These are phyloP conservation scores for Therioaphis trifolii DNA, from an alignment of 2,888 invertebrate genomes.

Conservation along the genomic window DNA sequence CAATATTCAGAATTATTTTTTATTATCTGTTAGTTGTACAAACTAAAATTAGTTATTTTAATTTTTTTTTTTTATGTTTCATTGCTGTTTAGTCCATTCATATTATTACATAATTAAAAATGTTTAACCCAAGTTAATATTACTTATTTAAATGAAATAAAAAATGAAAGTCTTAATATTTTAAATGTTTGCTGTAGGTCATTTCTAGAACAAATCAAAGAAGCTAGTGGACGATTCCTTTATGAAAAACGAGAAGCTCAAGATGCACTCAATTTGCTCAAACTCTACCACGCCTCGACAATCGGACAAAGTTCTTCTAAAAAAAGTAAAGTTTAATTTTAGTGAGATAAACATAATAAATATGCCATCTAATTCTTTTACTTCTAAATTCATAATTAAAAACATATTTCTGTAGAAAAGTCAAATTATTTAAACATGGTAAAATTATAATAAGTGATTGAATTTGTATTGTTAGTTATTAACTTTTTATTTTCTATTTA, in stretches of 20 bases:
- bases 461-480: neutral
- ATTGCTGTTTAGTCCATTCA: no score
- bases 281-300: conserved; percentile 75
- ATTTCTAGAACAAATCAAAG: conserved; percentile 83
- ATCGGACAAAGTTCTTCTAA: conserved; percentile 62
- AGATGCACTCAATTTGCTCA: conserved; percentile 86
- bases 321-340: conserved; percentile 51
- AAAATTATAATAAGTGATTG: neutral
- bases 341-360: no score
- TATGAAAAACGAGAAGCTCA: conserved; percentile 87
- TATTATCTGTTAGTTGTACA: no score
- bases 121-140: no score
- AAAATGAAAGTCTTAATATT: neutral
- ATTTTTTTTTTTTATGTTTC: no score
- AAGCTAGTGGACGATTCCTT: conserved; percentile 83
- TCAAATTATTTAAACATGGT: neutral
- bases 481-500: neutral
- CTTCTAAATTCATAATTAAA: neutral
- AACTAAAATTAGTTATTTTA: no score
- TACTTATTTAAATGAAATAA: no score
- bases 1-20: no score
- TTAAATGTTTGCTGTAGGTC: conserved; percentile 69
- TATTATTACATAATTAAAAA: no score
- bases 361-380: neutral
- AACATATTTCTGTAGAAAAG: neutral